These are phyloP conservation scores for Ennomos quercinarius DNA, from an alignment of 2,888 invertebrate species.

Conservation along the genomic window DNA sequence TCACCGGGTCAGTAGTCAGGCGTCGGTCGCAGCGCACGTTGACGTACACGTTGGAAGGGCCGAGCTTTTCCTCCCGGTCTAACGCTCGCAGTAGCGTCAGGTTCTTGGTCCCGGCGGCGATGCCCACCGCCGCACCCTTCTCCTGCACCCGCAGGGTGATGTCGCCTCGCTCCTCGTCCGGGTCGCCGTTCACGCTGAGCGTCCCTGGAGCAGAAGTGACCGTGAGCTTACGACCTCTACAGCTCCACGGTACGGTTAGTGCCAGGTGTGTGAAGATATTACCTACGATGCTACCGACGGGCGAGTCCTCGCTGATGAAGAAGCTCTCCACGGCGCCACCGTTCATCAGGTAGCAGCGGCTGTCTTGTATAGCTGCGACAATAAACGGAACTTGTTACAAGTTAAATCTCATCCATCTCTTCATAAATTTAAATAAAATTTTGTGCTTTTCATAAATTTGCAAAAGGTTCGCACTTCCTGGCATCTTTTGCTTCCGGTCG, in stretches of 20 bases:
- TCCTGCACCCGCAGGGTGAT: conserved; percentile 92
- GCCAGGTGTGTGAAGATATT: conserved; percentile 13
- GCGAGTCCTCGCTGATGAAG: conserved; percentile 94
- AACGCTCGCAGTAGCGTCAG: conserved; percentile 90
- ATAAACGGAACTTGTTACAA: not conserved
- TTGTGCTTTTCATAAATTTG: too few species aligned
- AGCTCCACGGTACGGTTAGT: too few species aligned
- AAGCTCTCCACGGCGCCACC: conserved; percentile 97
- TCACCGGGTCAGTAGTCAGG: conserved; percentile 91
- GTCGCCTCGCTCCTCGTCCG: conserved; percentile 89
- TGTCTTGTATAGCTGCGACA: conserved; percentile 89
- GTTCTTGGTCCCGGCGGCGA: conserved; percentile 92
- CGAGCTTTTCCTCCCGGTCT: conserved; percentile 93
- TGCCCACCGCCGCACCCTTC: conserved; percentile 91
- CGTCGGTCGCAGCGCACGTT: conserved; percentile 94
- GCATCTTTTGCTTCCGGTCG: too few species aligned
- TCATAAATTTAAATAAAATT: too few species aligned
- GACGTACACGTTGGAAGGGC: conserved; percentile 94
- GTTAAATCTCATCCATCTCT: too few species aligned
- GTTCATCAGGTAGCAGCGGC: conserved; percentile 95
- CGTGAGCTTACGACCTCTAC: too few species aligned
- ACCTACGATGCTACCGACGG: conserved; percentile 92
- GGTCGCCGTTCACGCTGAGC: conserved; percentile 93
- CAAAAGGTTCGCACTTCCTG: too few species aligned
- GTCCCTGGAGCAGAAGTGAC: conserved; percentile 71